Evolutionary conservation across 2,113 vertebrate genomes (phyloP), one percentile per base, ranked within the genome.

Genomic region (Pomatostomus ruficeps): DNA sequence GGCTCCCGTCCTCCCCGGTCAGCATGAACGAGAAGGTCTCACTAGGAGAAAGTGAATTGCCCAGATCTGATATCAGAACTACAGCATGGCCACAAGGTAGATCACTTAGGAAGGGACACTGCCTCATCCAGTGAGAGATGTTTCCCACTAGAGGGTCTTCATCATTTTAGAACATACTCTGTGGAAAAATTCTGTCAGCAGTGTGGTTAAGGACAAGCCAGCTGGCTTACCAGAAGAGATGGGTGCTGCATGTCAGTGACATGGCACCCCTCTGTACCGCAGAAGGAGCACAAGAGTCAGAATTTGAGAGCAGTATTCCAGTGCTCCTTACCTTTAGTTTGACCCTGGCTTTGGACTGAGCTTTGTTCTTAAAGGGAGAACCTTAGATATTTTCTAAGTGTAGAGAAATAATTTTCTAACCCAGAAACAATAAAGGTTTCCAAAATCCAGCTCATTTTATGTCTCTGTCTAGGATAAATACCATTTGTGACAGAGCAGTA

Each of bases 1-100:
- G 98, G 97, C 99, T 99, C 86, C 99, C 99, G 24, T 99, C 99
- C 97, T 99, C 99, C 86, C 99, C 99, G 38, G 99, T 99, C 97
- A 99, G 97, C 99, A 99, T 99, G 96, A 99, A 99, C 92, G 99
- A 99, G 97, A 99, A 99, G 63, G 99, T 99, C 97, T 99, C 99
- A 86, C 99, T 99, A 97, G 49, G 96, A 98, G 36, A 96, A 96
- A 97, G 58, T 0, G 75, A 67, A 92, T 77, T 58, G 38, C 35
- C 49, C 49, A 65, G 36, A 86, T 59, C 36, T 92, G 73, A 25
- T 15, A 33, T 24, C 52, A 93, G 57, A 85, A 78, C 33, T 51
- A 31, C 29, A 71, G 35, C 46, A 66, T 7, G 75, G 42, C 71
- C 59, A 36, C 1, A 2, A 72, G 67, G 28, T 3, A 80, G 11